A percentile compares a stretch with the other conserved stretches of the same genome.
Conservation (phyloP, 2,888 invertebrate genomes). For the Dromius quadrimaculatus region DNA sequence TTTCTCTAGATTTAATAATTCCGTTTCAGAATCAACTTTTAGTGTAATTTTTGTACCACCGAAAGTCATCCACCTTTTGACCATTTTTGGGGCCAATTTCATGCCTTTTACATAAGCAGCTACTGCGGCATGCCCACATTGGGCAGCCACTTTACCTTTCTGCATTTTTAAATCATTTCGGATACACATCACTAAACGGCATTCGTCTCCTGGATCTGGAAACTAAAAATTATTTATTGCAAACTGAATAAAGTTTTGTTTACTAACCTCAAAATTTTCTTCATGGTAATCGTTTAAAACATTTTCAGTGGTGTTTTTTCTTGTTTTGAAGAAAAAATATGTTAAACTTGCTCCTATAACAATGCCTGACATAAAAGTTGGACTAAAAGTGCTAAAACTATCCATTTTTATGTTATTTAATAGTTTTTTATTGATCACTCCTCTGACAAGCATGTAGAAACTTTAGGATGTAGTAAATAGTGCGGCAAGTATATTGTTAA, state of each 20-base stretch:
- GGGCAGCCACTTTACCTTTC: slow-evolving; percentile 94
- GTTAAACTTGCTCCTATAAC: slow-evolving; percentile 61
- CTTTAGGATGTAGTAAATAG: too few species aligned
- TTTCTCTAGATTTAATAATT: slow-evolving; percentile 76
- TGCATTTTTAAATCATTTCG: slow-evolving; percentile 94
- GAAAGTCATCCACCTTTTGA: slow-evolving; percentile 70
- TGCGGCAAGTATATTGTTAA: neutral
- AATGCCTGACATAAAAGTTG: slow-evolving; percentile 62
- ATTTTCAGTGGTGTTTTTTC: slow-evolving; percentile 34
- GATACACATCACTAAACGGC: slow-evolving; percentile 88
- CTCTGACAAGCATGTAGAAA: slow-evolving; percentile 41
- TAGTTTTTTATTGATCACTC: slow-evolving; percentile 30
- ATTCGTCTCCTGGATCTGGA: slow-evolving; percentile 68
- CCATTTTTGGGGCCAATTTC: slow-evolving; percentile 72
- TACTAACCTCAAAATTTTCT: slow-evolving; percentile 47
- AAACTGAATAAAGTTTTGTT: slow-evolving; percentile 53
- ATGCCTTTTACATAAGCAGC: slow-evolving; percentile 82
- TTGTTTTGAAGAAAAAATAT: slow-evolving; percentile 58
- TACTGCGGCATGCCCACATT: slow-evolving; percentile 95
- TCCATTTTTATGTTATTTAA: slow-evolving; percentile 57
- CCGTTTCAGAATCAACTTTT: slow-evolving; percentile 81
- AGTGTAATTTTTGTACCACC: slow-evolving; percentile 91
- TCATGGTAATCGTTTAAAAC: slow-evolving; percentile 38
- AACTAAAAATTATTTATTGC: slow-evolving; percentile 54
- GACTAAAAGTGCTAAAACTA: slow-evolving; percentile 59